These are phyloP conservation scores for Ariopsis seemanni DNA, from an alignment of 2,113 vertebrate genomes.

Conservation along the genomic window DNA sequence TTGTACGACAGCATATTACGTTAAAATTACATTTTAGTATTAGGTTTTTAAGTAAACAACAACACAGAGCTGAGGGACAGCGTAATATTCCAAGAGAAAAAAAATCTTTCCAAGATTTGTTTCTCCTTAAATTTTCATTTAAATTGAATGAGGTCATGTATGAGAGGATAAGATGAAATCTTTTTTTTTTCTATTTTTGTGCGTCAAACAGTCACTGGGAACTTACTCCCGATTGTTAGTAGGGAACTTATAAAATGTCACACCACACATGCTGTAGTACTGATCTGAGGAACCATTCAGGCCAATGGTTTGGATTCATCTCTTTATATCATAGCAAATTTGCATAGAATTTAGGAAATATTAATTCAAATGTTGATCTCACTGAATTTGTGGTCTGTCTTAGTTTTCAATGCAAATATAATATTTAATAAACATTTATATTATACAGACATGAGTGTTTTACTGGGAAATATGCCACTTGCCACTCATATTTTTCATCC, in stretches of 20 bases:
- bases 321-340: neutral
- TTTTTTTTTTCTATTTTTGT: neutral
- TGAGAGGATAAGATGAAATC: neutral
- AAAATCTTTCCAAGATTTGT: neutral
- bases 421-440: too few relatives aligned
- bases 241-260: neutral
- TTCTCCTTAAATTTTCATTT: neutral
- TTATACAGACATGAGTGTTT: too few relatives aligned
- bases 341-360: neutral
- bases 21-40: too few relatives aligned
- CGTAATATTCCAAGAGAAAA: too few relatives aligned
- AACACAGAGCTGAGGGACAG: too few relatives aligned
- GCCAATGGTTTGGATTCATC: neutral
- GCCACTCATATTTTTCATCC: too few relatives aligned
- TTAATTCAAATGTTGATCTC: neutral
- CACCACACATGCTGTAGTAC: neutral
- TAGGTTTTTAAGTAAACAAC: too few relatives aligned
- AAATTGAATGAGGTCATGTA: neutral
- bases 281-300: neutral
- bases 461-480: too few relatives aligned
- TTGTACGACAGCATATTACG: neutral
- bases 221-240: neutral
- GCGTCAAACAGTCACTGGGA: neutral
- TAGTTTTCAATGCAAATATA: too few relatives aligned
- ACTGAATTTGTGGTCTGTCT: neutral